These are phyloP conservation scores for Lamellibrachia luymesi DNA, from an alignment of 1,140 invertebrate species.

Conservation along the genomic window DNA sequence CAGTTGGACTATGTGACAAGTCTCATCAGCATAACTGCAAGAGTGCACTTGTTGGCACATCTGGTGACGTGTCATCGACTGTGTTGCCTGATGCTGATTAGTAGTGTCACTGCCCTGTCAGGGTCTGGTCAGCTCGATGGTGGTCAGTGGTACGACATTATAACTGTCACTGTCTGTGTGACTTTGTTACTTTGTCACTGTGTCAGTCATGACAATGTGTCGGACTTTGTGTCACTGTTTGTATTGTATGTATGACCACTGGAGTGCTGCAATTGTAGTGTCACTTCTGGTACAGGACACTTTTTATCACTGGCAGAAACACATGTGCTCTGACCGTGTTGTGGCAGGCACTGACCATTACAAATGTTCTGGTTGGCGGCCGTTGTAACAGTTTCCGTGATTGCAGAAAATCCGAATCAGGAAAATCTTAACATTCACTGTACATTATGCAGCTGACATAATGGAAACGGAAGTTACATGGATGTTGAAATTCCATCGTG, in stretches of 20 bases:
- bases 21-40: not conserved
- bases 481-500: not conserved
- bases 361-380: too few relatives aligned
- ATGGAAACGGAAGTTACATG: not conserved
- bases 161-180: not conserved
- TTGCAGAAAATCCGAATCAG: too few relatives aligned
- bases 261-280: not conserved
- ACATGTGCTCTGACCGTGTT: not conserved
- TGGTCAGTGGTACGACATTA: not conserved
- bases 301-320: not conserved
- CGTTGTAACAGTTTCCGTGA: too few relatives aligned
- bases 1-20: not conserved
- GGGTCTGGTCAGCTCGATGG: too few relatives aligned
- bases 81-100: not conserved
- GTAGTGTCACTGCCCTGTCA: not conserved
- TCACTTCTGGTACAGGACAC: not conserved
- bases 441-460: too few relatives aligned
- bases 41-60: not conserved
- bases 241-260: not conserved
- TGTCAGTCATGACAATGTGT: not conserved
- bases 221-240: not conserved
- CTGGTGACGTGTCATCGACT: not conserved
- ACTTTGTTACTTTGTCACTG: not conserved
- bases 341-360: too few relatives aligned
- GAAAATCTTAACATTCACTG: too few relatives aligned